Evolutionary conservation across 2,113 vertebrate genomes (phyloP).

Genomic region (Psettodes erumei): DNA sequence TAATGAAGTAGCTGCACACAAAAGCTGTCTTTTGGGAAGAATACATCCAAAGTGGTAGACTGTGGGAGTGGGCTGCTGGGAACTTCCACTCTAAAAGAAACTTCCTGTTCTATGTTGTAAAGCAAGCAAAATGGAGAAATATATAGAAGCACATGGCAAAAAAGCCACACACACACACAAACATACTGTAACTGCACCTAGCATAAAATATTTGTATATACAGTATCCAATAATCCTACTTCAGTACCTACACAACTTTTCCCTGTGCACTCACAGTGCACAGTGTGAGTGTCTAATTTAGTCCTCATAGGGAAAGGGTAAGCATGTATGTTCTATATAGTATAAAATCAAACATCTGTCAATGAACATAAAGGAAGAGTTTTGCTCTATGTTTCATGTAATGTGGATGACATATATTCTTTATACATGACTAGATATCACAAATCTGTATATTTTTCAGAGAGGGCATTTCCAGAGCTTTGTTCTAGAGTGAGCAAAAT

Average conservation of each 20-base stretch:
- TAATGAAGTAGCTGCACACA: background rate
- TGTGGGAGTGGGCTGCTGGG: background rate
- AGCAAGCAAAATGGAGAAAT: background rate
- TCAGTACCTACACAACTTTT: background rate
- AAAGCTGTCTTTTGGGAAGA: background rate
- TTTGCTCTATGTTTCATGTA: slow-evolving; percentile 3
- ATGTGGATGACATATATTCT: slow-evolving; percentile 11
- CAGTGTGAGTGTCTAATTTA: slow-evolving; percentile 6
- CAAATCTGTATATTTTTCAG: slow-evolving; percentile 33
- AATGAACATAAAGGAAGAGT: background rate
- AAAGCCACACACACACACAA: background rate
- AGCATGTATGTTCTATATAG: slow-evolving; percentile 16
- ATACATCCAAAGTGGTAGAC: background rate
- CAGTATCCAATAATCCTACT: background rate
- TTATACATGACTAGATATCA: background rate
- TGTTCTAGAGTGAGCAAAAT: slow-evolving; percentile 31
- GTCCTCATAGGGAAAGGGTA: background rate
- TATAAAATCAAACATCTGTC: background rate
- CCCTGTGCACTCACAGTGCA: background rate
- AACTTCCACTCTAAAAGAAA: background rate
- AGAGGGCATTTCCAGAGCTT: slow-evolving; percentile 5
- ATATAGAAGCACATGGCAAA: slow-evolving; percentile 25
- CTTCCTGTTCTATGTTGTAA: background rate
- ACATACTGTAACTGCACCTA: background rate
- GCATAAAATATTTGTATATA: slow-evolving; percentile 11